A percentile compares a stretch with the other conserved stretches of the same genome.
Conservation (phyloP, 2,888 invertebrate species). For the Scelioninae gen. 1 region DNA sequence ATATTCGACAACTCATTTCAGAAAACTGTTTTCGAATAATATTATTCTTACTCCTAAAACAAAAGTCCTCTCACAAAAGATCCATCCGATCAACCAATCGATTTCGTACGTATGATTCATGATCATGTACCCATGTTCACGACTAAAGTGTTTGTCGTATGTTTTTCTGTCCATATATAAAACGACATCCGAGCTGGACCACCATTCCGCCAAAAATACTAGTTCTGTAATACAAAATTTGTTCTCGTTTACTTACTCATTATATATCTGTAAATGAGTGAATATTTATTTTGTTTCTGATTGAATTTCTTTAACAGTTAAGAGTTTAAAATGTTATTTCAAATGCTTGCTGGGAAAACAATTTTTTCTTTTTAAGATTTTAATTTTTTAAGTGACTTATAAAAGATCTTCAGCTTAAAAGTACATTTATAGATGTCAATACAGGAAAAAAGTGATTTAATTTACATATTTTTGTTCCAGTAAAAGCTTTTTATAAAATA, state of each 20-base stretch:
- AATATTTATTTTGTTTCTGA: background rate
- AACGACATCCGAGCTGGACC: slow-evolving; percentile 90
- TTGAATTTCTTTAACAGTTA: no score
- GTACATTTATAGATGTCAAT: no score
- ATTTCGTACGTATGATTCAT: slow-evolving; percentile 98
- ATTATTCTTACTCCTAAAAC: slow-evolving; percentile 94
- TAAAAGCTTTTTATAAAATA: no score
- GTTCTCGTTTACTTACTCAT: background rate
- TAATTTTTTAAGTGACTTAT: no score
- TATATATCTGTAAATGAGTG: background rate
- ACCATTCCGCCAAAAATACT: slow-evolving; percentile 97
- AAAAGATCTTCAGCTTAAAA: no score
- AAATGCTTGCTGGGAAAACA: no score
- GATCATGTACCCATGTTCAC: slow-evolving; percentile 94
- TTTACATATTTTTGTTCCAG: no score
- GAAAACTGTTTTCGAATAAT: no score
- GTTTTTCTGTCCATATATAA: slow-evolving; percentile 92
- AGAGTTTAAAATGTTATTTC: no score
- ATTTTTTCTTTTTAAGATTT: no score
- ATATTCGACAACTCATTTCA: no score
- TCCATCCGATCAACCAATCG: slow-evolving; percentile 98
- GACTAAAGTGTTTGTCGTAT: slow-evolving; percentile 91
- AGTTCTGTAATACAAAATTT: slow-evolving; percentile 87
- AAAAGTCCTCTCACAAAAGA: slow-evolving; percentile 91
- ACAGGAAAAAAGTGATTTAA: no score